phyloP scores from a whole-genome alignment of 2,797 vertebrate genomes.

The Pipistrellus pygmaeus region DNA sequence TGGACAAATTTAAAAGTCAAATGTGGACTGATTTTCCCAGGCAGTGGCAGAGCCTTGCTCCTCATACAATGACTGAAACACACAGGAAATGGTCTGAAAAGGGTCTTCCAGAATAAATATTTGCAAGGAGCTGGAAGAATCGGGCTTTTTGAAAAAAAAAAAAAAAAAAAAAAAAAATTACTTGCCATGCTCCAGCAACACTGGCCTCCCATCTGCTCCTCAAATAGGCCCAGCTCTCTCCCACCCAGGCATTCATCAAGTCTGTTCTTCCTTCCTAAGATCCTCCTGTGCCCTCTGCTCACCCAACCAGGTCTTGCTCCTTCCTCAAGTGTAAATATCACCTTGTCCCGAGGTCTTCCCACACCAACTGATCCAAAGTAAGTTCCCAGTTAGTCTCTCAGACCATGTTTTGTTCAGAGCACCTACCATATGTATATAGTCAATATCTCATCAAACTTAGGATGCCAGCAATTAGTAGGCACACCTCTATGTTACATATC shows the following conservation, averaged over 20 bases:
- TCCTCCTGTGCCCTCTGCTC: background rate
- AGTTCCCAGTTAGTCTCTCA: background rate
- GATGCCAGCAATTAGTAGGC: background rate
- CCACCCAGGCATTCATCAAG: background rate
- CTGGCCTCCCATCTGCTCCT: background rate
- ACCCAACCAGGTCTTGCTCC: background rate
- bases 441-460: background rate
- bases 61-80: background rate
- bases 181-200: background rate
- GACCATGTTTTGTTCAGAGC: background rate
- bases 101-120: background rate
- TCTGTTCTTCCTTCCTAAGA: background rate
- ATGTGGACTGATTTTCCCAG: slow-evolving; percentile 27
- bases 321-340: background rate
- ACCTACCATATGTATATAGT: background rate
- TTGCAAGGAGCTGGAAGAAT: background rate
- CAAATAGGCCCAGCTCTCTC: background rate
- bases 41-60: background rate
- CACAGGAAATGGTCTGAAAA: slow-evolving; percentile 52
- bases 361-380: background rate
- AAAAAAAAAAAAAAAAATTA: background rate
- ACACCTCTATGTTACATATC: background rate
- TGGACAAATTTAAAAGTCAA: slow-evolving; percentile 1
- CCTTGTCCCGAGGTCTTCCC: background rate
- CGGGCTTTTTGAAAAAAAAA: background rate